Evolutionary conservation across 2,113 vertebrate genomes (phyloP).

Genomic region (Gymnobelideus leadbeateri): DNA sequence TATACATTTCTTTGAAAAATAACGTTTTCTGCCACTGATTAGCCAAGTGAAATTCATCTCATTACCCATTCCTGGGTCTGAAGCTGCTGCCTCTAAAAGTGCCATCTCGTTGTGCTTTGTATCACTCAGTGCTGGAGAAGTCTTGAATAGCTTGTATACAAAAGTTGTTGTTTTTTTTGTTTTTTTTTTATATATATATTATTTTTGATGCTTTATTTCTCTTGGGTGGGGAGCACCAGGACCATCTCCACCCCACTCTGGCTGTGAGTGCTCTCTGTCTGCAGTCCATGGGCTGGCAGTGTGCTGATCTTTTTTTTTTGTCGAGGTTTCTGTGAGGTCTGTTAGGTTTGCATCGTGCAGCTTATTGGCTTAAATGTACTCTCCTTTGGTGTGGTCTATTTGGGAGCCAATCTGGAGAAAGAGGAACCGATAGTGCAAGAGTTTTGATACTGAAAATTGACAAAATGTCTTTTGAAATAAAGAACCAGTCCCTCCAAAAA

Average conservation of each 20-base stretch:
- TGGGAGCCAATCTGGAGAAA: too few relatives aligned
- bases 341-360: too few relatives aligned
- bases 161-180: slow-evolving; percentile 67
- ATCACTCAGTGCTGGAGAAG: slow-evolving; percentile 67
- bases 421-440: slow-evolving; percentile 73
- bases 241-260: too few relatives aligned
- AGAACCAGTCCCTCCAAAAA: slow-evolving; percentile 81
- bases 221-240: too few relatives aligned
- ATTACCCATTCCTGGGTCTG: slow-evolving; percentile 49
- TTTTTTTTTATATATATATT: slow-evolving; percentile 65
- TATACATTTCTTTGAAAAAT: slow-evolving; percentile 49
- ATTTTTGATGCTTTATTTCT: too few relatives aligned
- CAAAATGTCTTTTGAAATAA: slow-evolving; percentile 87
- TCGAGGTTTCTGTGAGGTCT: too few relatives aligned
- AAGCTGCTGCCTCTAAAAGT: slow-evolving; percentile 77
- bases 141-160: slow-evolving; percentile 75
- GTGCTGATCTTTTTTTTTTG: too few relatives aligned
- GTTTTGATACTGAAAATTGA: slow-evolving; percentile 88
- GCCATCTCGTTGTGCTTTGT: slow-evolving; percentile 77
- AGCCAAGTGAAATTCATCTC: slow-evolving; percentile 66
- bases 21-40: slow-evolving; percentile 61
- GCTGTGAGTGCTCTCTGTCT: too few relatives aligned
- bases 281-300: too few relatives aligned
- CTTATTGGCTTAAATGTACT: too few relatives aligned
- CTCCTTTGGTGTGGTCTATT: too few relatives aligned